phyloP scores from a whole-genome alignment of 2,113 vertebrate genomes.

The Chaetorhynchus papuensis region DNA sequence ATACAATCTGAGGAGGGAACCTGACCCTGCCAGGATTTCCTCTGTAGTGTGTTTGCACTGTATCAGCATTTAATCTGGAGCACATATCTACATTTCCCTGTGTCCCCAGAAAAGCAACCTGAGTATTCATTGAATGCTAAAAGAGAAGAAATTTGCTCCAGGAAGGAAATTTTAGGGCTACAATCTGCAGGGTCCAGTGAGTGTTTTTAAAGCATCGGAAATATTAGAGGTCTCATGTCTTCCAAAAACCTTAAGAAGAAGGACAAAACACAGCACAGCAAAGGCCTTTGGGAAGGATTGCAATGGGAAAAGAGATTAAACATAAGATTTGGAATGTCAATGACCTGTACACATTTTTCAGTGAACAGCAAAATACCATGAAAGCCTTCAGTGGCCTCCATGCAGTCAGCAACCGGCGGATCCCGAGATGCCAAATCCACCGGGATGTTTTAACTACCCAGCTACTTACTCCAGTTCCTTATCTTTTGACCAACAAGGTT shows the following conservation, averaged over 20 bases:
- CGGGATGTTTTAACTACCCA: background rate
- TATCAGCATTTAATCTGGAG: constrained; percentile 25
- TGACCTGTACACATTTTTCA: background rate
- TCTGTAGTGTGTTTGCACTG: constrained; percentile 25
- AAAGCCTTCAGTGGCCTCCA: background rate
- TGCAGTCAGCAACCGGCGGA: background rate
- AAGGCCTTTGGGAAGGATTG: background rate
- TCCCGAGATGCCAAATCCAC: background rate
- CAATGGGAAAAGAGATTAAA: background rate
- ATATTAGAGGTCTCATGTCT: background rate
- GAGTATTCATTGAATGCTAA: background rate
- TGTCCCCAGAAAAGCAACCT: background rate
- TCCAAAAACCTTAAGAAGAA: background rate
- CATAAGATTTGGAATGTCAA: background rate
- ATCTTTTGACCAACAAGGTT: background rate
- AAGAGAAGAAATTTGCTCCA: background rate
- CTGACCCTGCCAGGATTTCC: constrained; percentile 36
- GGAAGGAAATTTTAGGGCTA: background rate
- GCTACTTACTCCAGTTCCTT: background rate
- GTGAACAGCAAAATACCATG: background rate
- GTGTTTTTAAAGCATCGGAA: background rate
- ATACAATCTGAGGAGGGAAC: constrained; percentile 50
- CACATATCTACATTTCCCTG: background rate
- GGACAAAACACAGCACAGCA: background rate
- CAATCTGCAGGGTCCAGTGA: background rate